A percentile compares a stretch with the other conserved stretches of the same genome.
Conservation (phyloP, 2,888 invertebrate species). For the Meloe dianella region DNA sequence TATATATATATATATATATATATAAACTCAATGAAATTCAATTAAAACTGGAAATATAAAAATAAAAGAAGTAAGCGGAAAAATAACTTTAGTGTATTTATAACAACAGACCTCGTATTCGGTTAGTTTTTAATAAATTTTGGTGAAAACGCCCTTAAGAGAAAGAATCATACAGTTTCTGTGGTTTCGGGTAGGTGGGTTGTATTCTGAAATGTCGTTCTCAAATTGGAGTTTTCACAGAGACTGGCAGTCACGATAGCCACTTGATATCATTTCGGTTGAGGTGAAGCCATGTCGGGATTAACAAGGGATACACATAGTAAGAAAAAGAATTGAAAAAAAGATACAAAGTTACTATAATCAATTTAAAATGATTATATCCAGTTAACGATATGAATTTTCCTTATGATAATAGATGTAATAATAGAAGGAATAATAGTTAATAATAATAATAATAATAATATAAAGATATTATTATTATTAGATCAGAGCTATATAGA, state of each 20-base stretch:
- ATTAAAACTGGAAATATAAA: neutral
- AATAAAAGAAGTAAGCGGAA: neutral
- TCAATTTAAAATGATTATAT: constrained; percentile 9
- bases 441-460: neutral
- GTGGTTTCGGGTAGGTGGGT: neutral
- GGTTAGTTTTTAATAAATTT: constrained; percentile 6
- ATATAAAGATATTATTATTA: neutral
- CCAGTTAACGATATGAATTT: neutral
- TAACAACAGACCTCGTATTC: constrained; percentile 1
- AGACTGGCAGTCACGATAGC: constrained; percentile 45
- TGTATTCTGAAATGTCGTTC: constrained; percentile 26
- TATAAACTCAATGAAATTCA: neutral
- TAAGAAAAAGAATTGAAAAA: neutral
- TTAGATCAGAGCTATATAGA: neutral
- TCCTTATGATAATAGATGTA: neutral
- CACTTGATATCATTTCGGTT: constrained; percentile 42
- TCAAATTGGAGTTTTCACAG: constrained; percentile 41
- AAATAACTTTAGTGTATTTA: neutral
- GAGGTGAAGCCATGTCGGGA: constrained; percentile 24
- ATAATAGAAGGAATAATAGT: neutral
- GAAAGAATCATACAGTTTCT: neutral
- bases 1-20: too few species aligned
- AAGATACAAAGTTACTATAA: constrained; percentile 5
- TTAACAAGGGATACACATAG: constrained; percentile 24
- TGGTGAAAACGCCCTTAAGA: neutral